Evolutionary conservation across 2,113 vertebrate genomes (phyloP).

Genomic region (Neomonachus schauinslandi): DNA sequence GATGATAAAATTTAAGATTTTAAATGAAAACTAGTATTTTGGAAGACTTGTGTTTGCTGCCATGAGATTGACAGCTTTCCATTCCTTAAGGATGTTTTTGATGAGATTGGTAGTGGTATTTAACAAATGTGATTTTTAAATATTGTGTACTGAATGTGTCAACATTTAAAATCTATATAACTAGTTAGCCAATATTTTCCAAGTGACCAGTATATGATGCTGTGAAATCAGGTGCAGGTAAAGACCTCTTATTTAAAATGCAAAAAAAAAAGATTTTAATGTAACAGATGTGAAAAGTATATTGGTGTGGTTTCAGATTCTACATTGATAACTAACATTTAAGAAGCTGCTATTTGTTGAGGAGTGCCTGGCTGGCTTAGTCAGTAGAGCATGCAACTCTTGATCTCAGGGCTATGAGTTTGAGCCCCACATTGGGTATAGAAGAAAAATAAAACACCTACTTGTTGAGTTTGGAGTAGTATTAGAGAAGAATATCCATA

Average conservation of each 20-base stretch:
- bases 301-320: neutral
- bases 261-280: neutral
- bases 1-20: constrained; percentile 41
- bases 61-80: neutral
- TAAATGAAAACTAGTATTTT: constrained; percentile 22
- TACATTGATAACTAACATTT: neutral
- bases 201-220: neutral
- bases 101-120: neutral
- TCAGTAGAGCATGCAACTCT: neutral
- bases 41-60: neutral
- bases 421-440: neutral
- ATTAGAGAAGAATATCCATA: constrained; percentile 34
- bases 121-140: constrained; percentile 25
- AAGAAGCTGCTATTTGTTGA: neutral
- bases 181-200: neutral
- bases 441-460: neutral
- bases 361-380: neutral
- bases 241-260: neutral
- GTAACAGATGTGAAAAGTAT: neutral
- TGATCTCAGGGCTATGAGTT: neutral
- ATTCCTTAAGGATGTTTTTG: constrained; percentile 27
- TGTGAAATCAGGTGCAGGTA: neutral
- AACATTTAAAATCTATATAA: neutral
- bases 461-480: neutral
- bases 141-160: constrained; percentile 32